Evolutionary conservation across 2,113 vertebrate genomes (phyloP).

Genomic region (Indicator maculatus): DNA sequence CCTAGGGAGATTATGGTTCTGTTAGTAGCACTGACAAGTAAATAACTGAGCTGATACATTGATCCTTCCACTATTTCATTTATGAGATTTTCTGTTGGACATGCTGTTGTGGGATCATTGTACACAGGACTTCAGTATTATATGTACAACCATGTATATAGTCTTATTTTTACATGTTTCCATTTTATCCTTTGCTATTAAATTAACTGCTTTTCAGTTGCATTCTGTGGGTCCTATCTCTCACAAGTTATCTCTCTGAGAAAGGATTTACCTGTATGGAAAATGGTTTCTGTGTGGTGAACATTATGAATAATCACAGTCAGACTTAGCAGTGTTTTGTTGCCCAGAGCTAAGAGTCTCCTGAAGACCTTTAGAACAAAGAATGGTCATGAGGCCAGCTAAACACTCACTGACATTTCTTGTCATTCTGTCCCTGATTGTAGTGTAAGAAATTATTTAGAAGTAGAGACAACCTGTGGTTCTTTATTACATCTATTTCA

Average conservation of each 20-base stretch:
- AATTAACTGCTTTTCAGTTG: slow-evolving; percentile 33
- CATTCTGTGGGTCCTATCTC: background rate
- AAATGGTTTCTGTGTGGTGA: background rate
- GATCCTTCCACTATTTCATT: background rate
- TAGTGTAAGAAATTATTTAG: background rate
- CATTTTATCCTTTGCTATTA: background rate
- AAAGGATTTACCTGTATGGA: slow-evolving; percentile 37
- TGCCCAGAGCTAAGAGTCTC: slow-evolving; percentile 52
- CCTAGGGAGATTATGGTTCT: background rate
- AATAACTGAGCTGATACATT: slow-evolving; percentile 32
- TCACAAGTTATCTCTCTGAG: background rate
- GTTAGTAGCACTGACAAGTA: slow-evolving; percentile 35
- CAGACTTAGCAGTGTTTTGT: slow-evolving; percentile 57
- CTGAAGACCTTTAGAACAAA: slow-evolving; percentile 62
- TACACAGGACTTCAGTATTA: background rate
- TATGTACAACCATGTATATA: background rate
- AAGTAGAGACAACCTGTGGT: background rate
- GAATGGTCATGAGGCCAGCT: slow-evolving; percentile 61
- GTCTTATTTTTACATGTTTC: background rate
- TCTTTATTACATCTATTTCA: background rate
- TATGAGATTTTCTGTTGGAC: background rate
- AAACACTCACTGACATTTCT: slow-evolving; percentile 61
- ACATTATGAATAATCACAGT: slow-evolving; percentile 40
- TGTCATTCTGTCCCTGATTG: slow-evolving; percentile 42
- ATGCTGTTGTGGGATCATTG: background rate